Percentiles rank a stretch among this genome's conserved stretches.
These are phyloP conservation scores for Gandaritis pyraliata DNA, from an alignment of 2,888 invertebrate species.

Conservation along the genomic window DNA sequence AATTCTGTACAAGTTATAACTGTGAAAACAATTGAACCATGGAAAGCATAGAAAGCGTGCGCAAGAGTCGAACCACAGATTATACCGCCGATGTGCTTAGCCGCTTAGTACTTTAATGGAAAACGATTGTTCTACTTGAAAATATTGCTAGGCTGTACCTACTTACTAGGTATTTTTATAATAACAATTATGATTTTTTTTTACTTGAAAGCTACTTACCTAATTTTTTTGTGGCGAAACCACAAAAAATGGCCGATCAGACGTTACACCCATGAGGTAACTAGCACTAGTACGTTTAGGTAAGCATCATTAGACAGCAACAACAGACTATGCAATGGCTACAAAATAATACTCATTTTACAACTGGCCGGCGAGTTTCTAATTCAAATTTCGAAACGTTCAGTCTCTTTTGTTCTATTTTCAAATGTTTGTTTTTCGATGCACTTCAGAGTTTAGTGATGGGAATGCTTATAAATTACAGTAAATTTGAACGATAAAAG, in stretches of 20 bases:
- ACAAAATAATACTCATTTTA: conserved; percentile 12
- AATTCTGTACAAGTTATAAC: conserved; percentile 17
- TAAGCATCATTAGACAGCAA: conserved; percentile 22
- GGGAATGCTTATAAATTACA: background rate
- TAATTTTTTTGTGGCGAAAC: no score
- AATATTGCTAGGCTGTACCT: conserved; percentile 5
- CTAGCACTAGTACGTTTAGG: conserved; percentile 1
- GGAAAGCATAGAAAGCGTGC: conserved; percentile 79
- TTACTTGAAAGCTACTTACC: no score
- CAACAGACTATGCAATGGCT: conserved; percentile 14
- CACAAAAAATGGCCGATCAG: no score
- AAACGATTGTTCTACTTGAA: conserved; percentile 30
- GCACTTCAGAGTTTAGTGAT: conserved; percentile 6
- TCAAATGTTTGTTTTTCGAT: conserved; percentile 9
- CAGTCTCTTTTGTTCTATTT: conserved; percentile 11
- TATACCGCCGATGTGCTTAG: conserved; percentile 10
- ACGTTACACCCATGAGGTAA: conserved; percentile 20
- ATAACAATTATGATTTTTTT: no score
- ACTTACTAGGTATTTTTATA: background rate
- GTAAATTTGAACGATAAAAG: no score
- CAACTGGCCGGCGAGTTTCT: conserved; percentile 14
- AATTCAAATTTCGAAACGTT: conserved; percentile 16
- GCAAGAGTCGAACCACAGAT: conserved; percentile 47
- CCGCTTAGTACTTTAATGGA: conserved; percentile 16
- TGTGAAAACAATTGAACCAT: conserved; percentile 73